Evolutionary conservation across 2,888 invertebrate species (phyloP).

Genomic region (Xanthia togata): DNA sequence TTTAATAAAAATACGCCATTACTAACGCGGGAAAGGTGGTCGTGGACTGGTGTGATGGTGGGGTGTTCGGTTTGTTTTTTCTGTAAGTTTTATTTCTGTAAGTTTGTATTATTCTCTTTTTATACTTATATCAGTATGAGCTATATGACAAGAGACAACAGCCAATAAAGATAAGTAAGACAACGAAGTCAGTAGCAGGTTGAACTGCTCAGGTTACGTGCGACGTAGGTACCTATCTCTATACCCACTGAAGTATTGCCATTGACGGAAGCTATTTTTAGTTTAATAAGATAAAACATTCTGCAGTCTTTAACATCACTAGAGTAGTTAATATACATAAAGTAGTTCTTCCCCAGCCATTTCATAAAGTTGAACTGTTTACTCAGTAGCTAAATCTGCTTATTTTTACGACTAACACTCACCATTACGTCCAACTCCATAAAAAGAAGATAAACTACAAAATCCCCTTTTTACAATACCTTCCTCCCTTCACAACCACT

Average conservation of each 20-base stretch:
- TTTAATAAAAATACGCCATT: constrained; percentile 64
- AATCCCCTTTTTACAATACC: constrained; percentile 21
- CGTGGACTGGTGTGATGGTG: constrained; percentile 8
- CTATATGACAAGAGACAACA: no score
- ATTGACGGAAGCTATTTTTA: no score
- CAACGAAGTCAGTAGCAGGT: no score
- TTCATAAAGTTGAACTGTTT: constrained; percentile 8
- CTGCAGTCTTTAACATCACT: no score
- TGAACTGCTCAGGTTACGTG: no score
- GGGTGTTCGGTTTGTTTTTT: not conserved
- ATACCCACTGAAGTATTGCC: no score
- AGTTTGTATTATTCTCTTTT: not conserved
- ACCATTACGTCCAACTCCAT: constrained; percentile 29
- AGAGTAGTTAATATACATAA: no score
- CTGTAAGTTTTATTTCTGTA: not conserved
- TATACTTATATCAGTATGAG: not conserved
- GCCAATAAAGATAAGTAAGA: not conserved
- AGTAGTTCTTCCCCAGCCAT: not conserved
- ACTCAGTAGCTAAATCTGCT: constrained; percentile 4
- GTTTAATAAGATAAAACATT: no score
- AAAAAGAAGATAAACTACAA: constrained; percentile 49
- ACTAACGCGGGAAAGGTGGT: constrained; percentile 28
- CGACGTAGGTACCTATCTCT: no score
- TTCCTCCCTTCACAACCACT: constrained; percentile 15
- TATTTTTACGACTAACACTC: constrained; percentile 25